Conservation (phyloP, 2,888 invertebrate species). For the Biston betularia region DNA sequence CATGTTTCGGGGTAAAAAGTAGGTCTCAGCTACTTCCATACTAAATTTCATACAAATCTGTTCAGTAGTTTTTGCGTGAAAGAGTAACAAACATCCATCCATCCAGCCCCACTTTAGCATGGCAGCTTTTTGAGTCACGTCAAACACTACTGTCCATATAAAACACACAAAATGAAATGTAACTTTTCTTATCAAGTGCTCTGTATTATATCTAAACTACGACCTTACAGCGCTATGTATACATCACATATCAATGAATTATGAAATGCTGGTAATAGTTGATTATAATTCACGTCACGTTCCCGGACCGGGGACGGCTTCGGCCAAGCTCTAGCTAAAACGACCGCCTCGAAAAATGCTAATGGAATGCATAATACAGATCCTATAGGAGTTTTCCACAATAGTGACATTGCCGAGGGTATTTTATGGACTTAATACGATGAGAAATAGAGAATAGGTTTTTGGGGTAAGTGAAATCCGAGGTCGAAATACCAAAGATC, state of each 20-base stretch:
- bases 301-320: conserved; percentile 18
- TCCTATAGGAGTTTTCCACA: conserved; percentile 40
- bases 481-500: neutral
- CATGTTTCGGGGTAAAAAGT: no score
- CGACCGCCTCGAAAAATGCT: conserved; percentile 52
- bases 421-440: conserved; percentile 34
- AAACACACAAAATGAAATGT: no score
- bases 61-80: no score
- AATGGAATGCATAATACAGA: conserved; percentile 56
- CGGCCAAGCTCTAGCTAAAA: conserved; percentile 44
- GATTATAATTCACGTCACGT: conserved; percentile 56
- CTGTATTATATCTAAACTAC: neutral
- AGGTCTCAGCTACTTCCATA: no score
- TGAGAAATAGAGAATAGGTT: conserved; percentile 11
- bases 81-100: no score
- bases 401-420: conserved; percentile 34
- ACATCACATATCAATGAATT: conserved; percentile 53
- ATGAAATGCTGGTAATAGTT: conserved; percentile 46
- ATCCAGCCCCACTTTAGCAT: no score
- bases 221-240: neutral
- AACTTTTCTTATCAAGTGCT: neutral
- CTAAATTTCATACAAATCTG: no score
- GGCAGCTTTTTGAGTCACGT: no score
- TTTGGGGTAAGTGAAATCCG: conserved; percentile 6
- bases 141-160: no score